phyloP scores from a whole-genome alignment of 2,797 vertebrate species.

The Sternotherus odoratus region DNA sequence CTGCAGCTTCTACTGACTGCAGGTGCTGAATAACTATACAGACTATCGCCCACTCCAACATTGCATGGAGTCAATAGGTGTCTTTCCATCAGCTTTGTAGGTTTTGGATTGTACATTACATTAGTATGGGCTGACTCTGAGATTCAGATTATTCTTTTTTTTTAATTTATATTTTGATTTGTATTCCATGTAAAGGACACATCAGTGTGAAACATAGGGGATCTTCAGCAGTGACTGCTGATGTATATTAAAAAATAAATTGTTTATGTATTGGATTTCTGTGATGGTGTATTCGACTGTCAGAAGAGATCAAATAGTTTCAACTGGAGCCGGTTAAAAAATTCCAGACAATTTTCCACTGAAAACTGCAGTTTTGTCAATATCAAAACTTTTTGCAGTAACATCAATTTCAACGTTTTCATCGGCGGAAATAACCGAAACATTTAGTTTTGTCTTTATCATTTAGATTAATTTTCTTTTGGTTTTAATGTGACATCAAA shows the following conservation, averaged over 20 bases:
- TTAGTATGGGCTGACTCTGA: background rate
- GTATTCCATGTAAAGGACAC: accelerated
- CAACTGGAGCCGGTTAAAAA: background rate
- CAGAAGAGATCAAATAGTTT: background rate
- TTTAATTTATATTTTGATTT: background rate
- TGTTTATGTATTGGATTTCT: background rate
- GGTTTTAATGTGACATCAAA: background rate
- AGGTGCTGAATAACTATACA: background rate
- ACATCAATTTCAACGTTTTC: background rate
- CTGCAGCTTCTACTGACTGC: background rate
- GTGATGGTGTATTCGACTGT: accelerated
- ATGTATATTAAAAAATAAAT: accelerated
- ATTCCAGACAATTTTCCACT: background rate
- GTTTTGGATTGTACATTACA: background rate
- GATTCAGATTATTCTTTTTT: background rate
- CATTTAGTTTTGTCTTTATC: background rate
- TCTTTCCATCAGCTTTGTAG: background rate
- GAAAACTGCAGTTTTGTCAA: background rate
- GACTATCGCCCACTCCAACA: background rate
- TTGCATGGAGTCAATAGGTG: background rate
- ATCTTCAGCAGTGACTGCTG: accelerated
- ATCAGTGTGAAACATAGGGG: accelerated
- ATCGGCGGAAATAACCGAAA: background rate
- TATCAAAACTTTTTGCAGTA: background rate
- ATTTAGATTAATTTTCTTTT: background rate